Evolutionary conservation across 2,113 vertebrate genomes (phyloP).

Genomic region (Mobula hypostoma): DNA sequence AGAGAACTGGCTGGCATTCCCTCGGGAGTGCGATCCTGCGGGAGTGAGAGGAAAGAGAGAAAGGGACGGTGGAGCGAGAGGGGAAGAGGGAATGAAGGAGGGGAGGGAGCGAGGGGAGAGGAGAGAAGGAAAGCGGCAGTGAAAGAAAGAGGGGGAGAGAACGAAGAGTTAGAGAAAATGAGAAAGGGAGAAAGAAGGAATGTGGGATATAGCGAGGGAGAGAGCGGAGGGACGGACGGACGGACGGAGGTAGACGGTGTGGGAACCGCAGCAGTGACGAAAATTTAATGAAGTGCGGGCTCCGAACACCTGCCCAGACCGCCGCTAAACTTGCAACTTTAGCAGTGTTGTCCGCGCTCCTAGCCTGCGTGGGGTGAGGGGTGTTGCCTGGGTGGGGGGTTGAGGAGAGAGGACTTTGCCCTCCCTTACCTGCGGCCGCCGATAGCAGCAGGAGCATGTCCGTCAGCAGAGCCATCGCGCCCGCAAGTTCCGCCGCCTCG

Average conservation of each 20-base stretch:
- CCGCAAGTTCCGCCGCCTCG: too few relatives aligned
- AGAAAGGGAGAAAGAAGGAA: background rate
- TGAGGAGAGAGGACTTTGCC: background rate
- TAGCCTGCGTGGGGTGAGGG: too few relatives aligned
- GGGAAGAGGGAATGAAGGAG: background rate
- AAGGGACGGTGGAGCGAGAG: background rate
- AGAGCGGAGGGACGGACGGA: background rate
- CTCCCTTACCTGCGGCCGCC: too few relatives aligned
- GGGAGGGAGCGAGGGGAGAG: background rate
- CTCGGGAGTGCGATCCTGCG: slow-evolving; percentile 46
- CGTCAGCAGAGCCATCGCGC: too few relatives aligned
- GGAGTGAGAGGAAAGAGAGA: too few relatives aligned
- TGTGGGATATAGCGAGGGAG: background rate
- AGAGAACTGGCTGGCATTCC: slow-evolving; percentile 95
- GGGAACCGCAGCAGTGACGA: background rate
- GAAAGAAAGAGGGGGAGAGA: background rate
- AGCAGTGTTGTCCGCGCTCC: too few relatives aligned
- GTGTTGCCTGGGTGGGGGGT: background rate
- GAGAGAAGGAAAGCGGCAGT: background rate
- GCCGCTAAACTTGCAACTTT: too few relatives aligned
- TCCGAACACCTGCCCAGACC: too few relatives aligned
- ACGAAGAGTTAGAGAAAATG: background rate
- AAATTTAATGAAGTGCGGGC: too few relatives aligned
- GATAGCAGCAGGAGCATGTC: too few relatives aligned
- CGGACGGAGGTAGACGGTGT: background rate